Evolutionary conservation across 2,113 vertebrate species (phyloP), one percentile per base, ranked within the genome.

Genomic region (Setophaga coronata): DNA sequence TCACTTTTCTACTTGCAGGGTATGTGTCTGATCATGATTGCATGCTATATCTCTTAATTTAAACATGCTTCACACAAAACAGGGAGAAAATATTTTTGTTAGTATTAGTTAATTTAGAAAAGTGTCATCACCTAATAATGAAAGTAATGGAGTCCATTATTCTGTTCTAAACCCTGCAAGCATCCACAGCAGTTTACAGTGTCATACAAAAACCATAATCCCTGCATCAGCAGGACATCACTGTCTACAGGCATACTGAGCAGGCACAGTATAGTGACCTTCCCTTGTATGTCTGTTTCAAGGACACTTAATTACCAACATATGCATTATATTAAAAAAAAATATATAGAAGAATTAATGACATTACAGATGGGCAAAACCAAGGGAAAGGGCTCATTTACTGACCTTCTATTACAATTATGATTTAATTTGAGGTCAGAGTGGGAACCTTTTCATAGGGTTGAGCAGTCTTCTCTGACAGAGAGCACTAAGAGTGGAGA

Each of bases 211-310:
- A 7, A 85, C 21, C 4, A 56, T 38, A 87, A 74, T 36, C 10
- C 15, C 26, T 78, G 29, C 13, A 54, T 31, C 28, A 78, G 12
- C 14, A 51, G 24, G 21, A 12, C 6, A 53, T 50, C 0, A 0
- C 45, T 40, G 8, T n/a, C 26, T 65, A 53, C 79, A 43, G 54
- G 4, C 8, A 28, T 9, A 31, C 31, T 61, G 26, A 87, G 34
- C 26, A 67, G 9, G 8, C 21, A 51, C 2, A 43, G 11, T 9
- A 28, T 10, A 36, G 15, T 26, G 15, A 64, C 45, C 33, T 58
- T 73, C 8, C 7, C 19, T 60, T 78, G 20, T 24, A n/a, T 4
- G 15, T 48, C 21, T 51, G 0, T 74, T 82, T 71, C 10, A 58
- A 2, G 54, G 16, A 21, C 54, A 10, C 7, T 73, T 72, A 45